Conservation (phyloP, 2,113 vertebrate species). For the Tonatia bakeri region DNA sequence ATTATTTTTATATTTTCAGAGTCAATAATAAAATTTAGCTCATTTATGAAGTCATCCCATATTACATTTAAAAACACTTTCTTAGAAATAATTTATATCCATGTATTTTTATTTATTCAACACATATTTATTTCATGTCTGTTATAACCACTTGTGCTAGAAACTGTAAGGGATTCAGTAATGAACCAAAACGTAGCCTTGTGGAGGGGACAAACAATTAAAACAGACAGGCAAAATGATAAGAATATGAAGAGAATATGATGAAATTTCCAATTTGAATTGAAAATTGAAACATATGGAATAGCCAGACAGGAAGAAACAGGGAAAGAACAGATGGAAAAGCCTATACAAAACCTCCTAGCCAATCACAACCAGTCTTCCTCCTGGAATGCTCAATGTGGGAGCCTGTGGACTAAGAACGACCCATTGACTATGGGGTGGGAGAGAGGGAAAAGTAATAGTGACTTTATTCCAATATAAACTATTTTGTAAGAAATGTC, state of each 20-base stretch:
- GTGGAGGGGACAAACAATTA: neutral
- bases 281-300: neutral
- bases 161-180: neutral
- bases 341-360: no score
- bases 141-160: neutral
- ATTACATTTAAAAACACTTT: neutral
- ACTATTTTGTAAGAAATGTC: neutral
- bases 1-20: neutral
- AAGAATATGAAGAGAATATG: neutral
- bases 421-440: neutral
- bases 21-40: neutral
- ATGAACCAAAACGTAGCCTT: neutral
- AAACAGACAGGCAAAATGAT: neutral
- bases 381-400: rapidly evolving
- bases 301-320: neutral
- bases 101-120: neutral
- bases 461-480: neutral
- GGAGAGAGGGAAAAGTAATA: neutral
- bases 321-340: no score
- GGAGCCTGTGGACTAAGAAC: rapidly evolving
- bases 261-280: neutral
- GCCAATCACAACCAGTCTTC: rapidly evolving
- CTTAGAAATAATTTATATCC: neutral
- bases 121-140: neutral
- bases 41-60: neutral